These are phyloP conservation scores for Eutolmus rufibarbis DNA, from an alignment of 2,888 invertebrate genomes.

Conservation along the genomic window DNA sequence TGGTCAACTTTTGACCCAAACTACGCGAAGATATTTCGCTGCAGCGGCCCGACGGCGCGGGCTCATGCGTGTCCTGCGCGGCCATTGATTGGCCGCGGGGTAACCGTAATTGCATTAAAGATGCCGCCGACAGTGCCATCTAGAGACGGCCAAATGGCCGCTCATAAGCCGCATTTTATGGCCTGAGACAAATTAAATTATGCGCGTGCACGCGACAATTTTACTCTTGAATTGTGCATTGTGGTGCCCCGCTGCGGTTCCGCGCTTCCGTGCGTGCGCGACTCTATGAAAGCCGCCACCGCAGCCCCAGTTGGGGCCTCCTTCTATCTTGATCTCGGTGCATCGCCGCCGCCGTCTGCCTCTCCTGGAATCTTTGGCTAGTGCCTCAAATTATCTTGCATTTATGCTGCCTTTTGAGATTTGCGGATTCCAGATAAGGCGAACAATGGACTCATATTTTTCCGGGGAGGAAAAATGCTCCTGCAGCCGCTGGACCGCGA, in stretches of 20 bases:
- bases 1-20: constrained; percentile 31
- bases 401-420: constrained; percentile 32
- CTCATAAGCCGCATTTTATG: background rate
- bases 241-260: background rate
- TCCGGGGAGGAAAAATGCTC: constrained; percentile 8
- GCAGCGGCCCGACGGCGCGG: too few relatives aligned
- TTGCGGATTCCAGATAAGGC: constrained; percentile 32
- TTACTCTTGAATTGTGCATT: constrained; percentile 4
- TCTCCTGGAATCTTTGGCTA: background rate
- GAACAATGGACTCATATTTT: constrained; percentile 33
- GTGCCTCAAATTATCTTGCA: constrained; percentile 30
- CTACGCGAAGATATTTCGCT: background rate
- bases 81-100: background rate
- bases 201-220: constrained; percentile 37
- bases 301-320: background rate
- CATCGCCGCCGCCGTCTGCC: background rate
- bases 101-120: constrained; percentile 32
- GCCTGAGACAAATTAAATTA: constrained; percentile 36
- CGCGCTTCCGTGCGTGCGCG: background rate
- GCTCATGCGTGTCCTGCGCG: background rate
- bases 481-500: background rate
- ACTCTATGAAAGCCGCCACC: background rate
- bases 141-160: background rate
- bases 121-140: constrained; percentile 23
- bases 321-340: background rate